phyloP scores from a whole-genome alignment of 2,888 invertebrate species.

The Prostheceraeus crozeri region DNA sequence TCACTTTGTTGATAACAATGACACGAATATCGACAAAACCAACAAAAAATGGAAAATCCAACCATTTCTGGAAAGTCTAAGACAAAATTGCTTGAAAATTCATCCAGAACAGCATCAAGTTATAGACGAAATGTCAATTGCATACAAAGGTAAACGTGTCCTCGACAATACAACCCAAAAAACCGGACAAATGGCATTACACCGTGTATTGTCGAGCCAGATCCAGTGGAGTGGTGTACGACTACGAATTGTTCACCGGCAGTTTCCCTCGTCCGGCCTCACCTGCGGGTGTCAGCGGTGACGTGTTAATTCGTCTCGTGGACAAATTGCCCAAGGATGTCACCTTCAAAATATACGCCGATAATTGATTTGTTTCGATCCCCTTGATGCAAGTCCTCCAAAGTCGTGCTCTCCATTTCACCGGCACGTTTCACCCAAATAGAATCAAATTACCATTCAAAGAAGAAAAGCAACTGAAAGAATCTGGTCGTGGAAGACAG shows the following conservation, averaged over 20 bases:
- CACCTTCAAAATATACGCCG: conserved; percentile 30
- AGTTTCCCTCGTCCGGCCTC: not conserved
- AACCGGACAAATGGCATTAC: conserved; percentile 40
- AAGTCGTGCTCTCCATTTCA: not conserved
- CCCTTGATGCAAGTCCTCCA: not conserved
- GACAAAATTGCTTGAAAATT: conserved; percentile 35
- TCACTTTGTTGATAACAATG: conserved; percentile 40
- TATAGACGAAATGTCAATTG: conserved; percentile 39
- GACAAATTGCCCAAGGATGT: not conserved
- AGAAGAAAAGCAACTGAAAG: conserved; percentile 32
- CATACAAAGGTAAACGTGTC: conserved; percentile 36
- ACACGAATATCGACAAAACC: conserved; percentile 18
- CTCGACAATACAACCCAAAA: conserved; percentile 40
- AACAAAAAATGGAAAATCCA: conserved; percentile 38
- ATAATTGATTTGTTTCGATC: conserved; percentile 27
- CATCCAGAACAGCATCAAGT: conserved; percentile 33
- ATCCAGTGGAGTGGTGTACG: conserved; percentile 36
- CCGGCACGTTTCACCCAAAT: conserved; percentile 4
- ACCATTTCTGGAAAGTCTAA: conserved; percentile 38
- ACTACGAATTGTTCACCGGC: conserved; percentile 37
- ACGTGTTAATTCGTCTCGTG: not conserved
- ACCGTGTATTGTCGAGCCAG: conserved; percentile 34
- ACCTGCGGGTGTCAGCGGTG: conserved; percentile 5
- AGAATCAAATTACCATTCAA: conserved; percentile 5
- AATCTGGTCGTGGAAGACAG: conserved; percentile 31